phyloP scores from a whole-genome alignment of 2,797 vertebrate species.

The Hyperoplus immaculatus region DNA sequence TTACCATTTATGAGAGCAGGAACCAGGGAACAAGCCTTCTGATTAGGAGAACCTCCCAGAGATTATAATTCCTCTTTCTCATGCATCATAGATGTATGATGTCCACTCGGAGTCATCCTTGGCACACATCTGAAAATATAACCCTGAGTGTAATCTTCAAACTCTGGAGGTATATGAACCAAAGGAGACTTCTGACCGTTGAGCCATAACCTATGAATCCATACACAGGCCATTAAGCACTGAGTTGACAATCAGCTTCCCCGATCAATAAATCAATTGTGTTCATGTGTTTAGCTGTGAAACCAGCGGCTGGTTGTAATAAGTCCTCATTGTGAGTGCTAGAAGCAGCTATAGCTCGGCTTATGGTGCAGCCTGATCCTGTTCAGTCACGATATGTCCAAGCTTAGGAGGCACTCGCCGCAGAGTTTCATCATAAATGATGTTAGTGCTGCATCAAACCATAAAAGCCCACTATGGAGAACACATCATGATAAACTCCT shows the following conservation, averaged over 20 bases:
- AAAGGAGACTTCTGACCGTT: conserved; percentile 41
- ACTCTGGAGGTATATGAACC: conserved; percentile 37
- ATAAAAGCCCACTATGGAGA: conserved; percentile 5
- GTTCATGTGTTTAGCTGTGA: conserved; percentile 41
- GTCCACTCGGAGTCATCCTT: conserved; percentile 13
- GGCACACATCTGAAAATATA: conserved; percentile 43
- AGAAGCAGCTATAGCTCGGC: conserved; percentile 22
- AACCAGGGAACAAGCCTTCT: conserved; percentile 25
- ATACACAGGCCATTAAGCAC: conserved; percentile 63
- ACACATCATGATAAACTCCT: neutral
- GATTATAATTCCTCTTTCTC: conserved; percentile 5
- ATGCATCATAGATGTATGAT: conserved; percentile 6
- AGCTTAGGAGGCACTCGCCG: neutral
- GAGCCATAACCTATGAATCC: conserved; percentile 44
- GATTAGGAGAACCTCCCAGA: conserved; percentile 9
- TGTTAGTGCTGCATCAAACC: conserved; percentile 15
- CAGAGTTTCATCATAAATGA: conserved; percentile 4
- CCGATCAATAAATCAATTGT: conserved; percentile 63
- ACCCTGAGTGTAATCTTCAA: conserved; percentile 44
- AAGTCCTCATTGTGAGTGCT: conserved; percentile 40
- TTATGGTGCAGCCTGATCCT: conserved; percentile 53
- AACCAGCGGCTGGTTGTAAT: conserved; percentile 38
- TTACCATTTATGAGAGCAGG: conserved; percentile 10
- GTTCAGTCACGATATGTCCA: conserved; percentile 20
- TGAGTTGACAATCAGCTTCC: conserved; percentile 35